Evolutionary conservation across 1,140 invertebrate species (phyloP), one percentile per base, ranked within the genome.

Genomic region (Acromyrmex charruanus): DNA sequence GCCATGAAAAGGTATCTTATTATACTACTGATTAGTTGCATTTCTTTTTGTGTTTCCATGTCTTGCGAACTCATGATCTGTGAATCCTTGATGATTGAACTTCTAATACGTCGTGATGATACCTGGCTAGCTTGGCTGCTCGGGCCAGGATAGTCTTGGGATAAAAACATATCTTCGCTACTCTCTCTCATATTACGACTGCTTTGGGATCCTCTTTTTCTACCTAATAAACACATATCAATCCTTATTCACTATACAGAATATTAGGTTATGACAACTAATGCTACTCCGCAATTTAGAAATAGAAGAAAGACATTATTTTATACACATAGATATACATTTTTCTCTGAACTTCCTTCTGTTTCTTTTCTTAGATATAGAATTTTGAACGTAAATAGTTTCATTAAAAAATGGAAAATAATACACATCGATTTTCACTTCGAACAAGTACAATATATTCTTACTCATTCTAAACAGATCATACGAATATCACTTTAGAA

Each of bases 1-100:
- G 88, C 75, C 0, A 58, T 35, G 7, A 94, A 72, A 0, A 94
- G n/a, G 63, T 94, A 94, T 66, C 71, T 89, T 69, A 93, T 87
- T n/a, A 87, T 0, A 0, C 5, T 65, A 28, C 75, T 80, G 16
- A 61, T 59, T 16, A 87, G 21, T 28, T 84, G 66, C 21, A 9
- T 39, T 7, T 91, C 21, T 31, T 90, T 87, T 35, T 90, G n/a
- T 18, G n/a, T 7, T 3, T 59, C 21, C 55, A 61, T 51, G 2
- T 61, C 25, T 4, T 82, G 55, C 0, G 35, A 58, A 2, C 6
- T 44, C 14, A 35, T 39, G 2, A 16, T 9, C 6, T 80, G 77
- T 58, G 79, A 74, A 5, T 31, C 2, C 21, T 2, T n/a, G n/a
- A 31, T 1, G 1, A 1, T 2, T 1, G 44, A 51, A 28, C 6